Evolutionary conservation across 2,113 vertebrate genomes (phyloP).

Genomic region (Hippocampus zosterae): DNA sequence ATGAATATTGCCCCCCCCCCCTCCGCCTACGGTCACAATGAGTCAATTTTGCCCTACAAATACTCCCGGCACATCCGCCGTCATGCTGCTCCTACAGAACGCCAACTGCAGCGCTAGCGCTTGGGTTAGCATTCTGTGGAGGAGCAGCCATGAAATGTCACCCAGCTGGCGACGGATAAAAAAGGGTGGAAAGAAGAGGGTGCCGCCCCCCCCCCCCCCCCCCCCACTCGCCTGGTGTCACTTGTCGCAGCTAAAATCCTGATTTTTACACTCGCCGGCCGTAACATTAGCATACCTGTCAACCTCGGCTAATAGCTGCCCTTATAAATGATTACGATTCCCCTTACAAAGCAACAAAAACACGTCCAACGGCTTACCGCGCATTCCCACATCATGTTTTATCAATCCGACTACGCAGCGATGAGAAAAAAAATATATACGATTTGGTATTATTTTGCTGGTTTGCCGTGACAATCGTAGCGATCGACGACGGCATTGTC

Average conservation of each 20-base stretch:
- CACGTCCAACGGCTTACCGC: no score
- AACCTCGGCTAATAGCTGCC: no score
- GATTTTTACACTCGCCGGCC: not conserved
- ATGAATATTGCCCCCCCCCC: not conserved
- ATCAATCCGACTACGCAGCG: no score
- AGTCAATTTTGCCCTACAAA: constrained; percentile 1
- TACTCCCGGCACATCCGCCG: constrained; percentile 7
- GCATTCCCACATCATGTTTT: no score
- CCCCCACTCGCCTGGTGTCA: not conserved
- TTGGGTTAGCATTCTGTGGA: constrained; percentile 58
- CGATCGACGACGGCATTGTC: no score
- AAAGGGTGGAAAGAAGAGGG: constrained; percentile 11
- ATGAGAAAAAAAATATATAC: no score
- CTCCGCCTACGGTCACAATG: not conserved
- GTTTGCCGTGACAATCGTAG: no score
- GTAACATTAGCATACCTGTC: not conserved
- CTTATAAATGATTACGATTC: no score
- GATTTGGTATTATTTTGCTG: no score
- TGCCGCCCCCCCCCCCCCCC: not conserved
- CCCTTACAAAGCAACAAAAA: no score
- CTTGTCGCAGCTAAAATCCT: not conserved
- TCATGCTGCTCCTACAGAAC: constrained; percentile 19
- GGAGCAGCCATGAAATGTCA: constrained; percentile 63
- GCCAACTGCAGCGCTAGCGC: constrained; percentile 37
- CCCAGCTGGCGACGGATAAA: constrained; percentile 34